Base-by-base conservation (phyloP, 1,140 invertebrate species). In the Globodera rostochiensis region DNA sequence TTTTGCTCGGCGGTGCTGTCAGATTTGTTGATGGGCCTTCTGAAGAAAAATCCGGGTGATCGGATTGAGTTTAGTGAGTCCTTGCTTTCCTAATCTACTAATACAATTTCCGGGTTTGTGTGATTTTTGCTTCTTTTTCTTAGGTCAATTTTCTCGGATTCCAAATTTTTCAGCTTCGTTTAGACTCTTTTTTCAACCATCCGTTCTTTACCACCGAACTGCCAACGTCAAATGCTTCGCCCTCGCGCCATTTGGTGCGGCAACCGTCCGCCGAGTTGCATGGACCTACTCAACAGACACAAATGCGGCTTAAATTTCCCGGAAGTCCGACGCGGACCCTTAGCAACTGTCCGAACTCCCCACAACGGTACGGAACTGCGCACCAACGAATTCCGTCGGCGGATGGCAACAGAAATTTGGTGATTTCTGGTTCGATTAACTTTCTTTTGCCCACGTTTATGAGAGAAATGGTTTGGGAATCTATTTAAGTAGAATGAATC, bases 41-140 rank as follows among this genome's bases (percentile, higher is more conserved):
- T 99, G 83, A 94, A 95, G 84, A 93, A 96, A 79, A 98, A 98
- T 91, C 94, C 97, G 21, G 93, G 93, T 87, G 96, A 98, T 90
- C 92, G 97, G 80, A 96, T 99, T 92, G 94, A 95, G 77, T 98
- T 98, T 91, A 91, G 91, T 92, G 70, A 64, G 79, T 86, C 77
- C 36, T 60, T 57, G 9, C 46, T 21, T 13, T 84, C 80, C n/a
- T 36, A 36, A 36, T 36, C 36, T 36, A 36, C 36, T 3, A 36
- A 3, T 36, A 36, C 36, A 3, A 36, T 36, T 36, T 3, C 36
- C 36, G 36, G 36, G 36, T 36, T 36, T 36, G 36, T 46, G n/a
- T 82, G 0, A 79, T 69, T 47, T 36, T 45, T 21, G 50, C 45
- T 64, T 36, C 73, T 47, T 64, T 36, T 80, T 47, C 25, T 13